A percentile compares a stretch with the other conserved stretches of the same genome.
Conservation (phyloP, 2,888 invertebrate genomes). For the Cheilosia grossa region DNA sequence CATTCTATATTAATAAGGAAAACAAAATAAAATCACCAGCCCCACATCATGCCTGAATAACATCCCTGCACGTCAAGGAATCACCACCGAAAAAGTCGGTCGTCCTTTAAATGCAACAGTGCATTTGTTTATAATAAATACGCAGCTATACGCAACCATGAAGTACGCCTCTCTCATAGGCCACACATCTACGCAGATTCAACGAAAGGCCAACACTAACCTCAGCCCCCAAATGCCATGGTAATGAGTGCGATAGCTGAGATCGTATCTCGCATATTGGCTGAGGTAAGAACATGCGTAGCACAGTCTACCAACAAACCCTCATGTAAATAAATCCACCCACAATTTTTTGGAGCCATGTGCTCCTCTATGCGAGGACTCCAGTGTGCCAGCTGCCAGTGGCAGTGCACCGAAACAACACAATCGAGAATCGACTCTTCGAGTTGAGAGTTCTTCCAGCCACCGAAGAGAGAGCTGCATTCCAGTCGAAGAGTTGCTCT, state of each 20-base stretch:
- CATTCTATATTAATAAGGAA: too few relatives aligned
- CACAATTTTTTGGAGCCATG: constrained; percentile 53
- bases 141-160: constrained; percentile 64
- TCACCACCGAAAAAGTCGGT: constrained; percentile 40
- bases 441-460: constrained; percentile 21
- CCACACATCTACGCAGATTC: constrained; percentile 74
- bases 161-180: constrained; percentile 74
- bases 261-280: constrained; percentile 75
- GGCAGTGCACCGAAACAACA: neutral
- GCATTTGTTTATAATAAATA: constrained; percentile 74
- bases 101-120: constrained; percentile 45
- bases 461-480: constrained; percentile 38
- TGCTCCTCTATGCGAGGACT: constrained; percentile 26
- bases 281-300: constrained; percentile 73
- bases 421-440: too few relatives aligned
- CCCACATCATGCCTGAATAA: neutral
- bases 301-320: constrained; percentile 50
- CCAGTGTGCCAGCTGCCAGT: neutral
- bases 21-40: too few relatives aligned
- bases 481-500: constrained; percentile 50
- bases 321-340: constrained; percentile 58
- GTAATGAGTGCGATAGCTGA: constrained; percentile 73
- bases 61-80: constrained; percentile 32
- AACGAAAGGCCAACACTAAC: constrained; percentile 72
- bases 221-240: constrained; percentile 56